These are phyloP conservation scores for Semicossyphus pulcher DNA, from an alignment of 2,113 vertebrate genomes.

Conservation along the genomic window DNA sequence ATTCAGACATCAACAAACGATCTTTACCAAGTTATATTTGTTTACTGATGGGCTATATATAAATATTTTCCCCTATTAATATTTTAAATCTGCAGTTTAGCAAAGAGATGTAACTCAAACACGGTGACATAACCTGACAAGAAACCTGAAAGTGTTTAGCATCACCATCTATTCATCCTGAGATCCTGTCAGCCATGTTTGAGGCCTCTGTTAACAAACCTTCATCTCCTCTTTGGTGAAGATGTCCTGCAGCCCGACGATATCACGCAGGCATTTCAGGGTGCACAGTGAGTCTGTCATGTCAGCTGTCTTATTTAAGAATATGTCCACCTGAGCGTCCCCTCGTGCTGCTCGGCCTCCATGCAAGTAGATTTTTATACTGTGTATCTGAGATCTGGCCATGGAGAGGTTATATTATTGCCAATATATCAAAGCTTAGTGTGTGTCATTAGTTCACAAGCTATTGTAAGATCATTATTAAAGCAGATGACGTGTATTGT, in stretches of 20 bases:
- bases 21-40: too few species aligned
- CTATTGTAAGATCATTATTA: constrained; percentile 37
- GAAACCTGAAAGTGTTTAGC: constrained; percentile 25
- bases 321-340: constrained; percentile 16
- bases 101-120: too few species aligned
- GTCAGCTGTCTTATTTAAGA: constrained; percentile 38
- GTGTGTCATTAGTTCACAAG: constrained; percentile 33
- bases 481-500: constrained; percentile 40
- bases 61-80: too few species aligned
- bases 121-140: background rate
- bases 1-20: too few species aligned
- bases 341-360: constrained; percentile 14
- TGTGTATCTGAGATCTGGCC: constrained; percentile 6
- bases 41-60: too few species aligned
- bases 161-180: constrained; percentile 35
- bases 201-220: constrained; percentile 10
- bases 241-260: constrained; percentile 22
- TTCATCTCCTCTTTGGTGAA: constrained; percentile 22
- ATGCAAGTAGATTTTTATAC: constrained; percentile 51
- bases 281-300: constrained; percentile 19
- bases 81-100: background rate
- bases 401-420: background rate
- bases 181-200: constrained; percentile 40
- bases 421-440: constrained; percentile 33
- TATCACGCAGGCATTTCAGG: constrained; percentile 26